A percentile compares a stretch with the other conserved stretches of the same genome.
Conservation (phyloP, 2,888 invertebrate species). For the Drosophila setosimentum region DNA sequence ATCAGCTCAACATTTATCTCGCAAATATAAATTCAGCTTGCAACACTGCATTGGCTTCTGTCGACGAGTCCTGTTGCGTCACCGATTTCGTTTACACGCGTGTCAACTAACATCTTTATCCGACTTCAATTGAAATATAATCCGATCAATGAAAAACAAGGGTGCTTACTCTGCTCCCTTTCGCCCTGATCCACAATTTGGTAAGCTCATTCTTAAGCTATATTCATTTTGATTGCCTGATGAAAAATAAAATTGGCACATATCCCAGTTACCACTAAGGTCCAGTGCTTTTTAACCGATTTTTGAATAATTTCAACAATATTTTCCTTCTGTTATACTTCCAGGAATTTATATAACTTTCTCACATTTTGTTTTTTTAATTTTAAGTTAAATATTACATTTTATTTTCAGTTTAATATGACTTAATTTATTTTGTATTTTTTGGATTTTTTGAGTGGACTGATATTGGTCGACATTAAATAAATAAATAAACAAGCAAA, state of each 20-base stretch:
- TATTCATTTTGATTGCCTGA: background rate
- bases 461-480: background rate
- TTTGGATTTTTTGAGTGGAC: background rate
- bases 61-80: background rate
- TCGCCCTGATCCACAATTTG: background rate
- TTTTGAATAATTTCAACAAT: background rate
- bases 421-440: background rate
- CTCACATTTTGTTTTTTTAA: background rate
- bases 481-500: background rate
- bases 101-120: slow-evolving; percentile 38
- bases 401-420: background rate
- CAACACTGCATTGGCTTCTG: background rate
- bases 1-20: background rate
- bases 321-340: background rate
- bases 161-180: background rate
- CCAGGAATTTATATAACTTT: background rate
- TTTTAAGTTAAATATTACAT: background rate
- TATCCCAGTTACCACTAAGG: background rate
- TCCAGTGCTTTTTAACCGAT: background rate
- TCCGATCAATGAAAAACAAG: slow-evolving; percentile 51
- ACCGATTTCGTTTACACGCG: background rate
- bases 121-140: slow-evolving; percentile 41
- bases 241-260: background rate
- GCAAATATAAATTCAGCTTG: slow-evolving; percentile 11
- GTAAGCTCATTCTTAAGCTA: background rate